Evolutionary conservation across 1,140 invertebrate genomes (phyloP).

Genomic region (Drosophila lini): DNA sequence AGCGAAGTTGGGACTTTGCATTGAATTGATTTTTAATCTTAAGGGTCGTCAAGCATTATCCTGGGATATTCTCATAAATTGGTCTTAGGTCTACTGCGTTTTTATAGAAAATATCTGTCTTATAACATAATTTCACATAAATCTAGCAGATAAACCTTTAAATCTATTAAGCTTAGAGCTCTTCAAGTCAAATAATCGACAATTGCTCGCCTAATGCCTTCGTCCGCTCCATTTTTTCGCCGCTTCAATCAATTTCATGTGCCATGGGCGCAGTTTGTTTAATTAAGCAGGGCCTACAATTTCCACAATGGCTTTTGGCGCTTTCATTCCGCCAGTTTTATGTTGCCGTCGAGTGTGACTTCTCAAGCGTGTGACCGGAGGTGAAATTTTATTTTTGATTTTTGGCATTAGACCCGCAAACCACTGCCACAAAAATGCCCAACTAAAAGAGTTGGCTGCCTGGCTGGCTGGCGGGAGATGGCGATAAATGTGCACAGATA

Average conservation of each 20-base stretch:
- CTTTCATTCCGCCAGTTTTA: conserved; percentile 36
- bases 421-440: conserved; percentile 31
- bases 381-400: conserved; percentile 74
- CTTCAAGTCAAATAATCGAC: neutral
- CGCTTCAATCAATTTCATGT: conserved; percentile 43
- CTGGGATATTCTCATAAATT: neutral
- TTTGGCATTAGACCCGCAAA: conserved; percentile 58
- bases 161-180: neutral
- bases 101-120: neutral
- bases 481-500: conserved; percentile 78
- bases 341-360: conserved; percentile 48
- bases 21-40: neutral
- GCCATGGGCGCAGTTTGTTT: conserved; percentile 48
- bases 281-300: conserved; percentile 50
- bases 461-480: conserved; percentile 9
- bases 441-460: conserved; percentile 14
- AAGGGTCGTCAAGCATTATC: neutral
- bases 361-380: conserved; percentile 78
- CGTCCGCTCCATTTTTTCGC: conserved; percentile 17
- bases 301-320: conserved; percentile 39
- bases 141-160: neutral
- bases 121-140: neutral
- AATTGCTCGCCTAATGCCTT: conserved; percentile 6
- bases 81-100: neutral
- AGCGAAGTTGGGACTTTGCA: neutral